Conservation (phyloP, 2,888 invertebrate species). For the Eilema sororculum region DNA sequence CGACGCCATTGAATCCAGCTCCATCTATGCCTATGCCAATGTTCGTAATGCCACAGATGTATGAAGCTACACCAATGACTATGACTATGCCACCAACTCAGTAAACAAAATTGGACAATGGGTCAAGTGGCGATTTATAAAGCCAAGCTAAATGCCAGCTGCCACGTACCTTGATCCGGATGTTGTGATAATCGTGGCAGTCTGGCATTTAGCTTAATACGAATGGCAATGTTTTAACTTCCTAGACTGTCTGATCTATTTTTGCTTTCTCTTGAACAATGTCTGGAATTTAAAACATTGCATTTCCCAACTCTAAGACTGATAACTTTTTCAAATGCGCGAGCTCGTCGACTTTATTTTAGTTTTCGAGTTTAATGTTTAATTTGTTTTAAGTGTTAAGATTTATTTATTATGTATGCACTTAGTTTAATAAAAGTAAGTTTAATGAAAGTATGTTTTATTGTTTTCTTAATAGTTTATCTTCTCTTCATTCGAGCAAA, state of each 20-base stretch:
- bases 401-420: constrained; percentile 84
- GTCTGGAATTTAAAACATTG: constrained; percentile 72
- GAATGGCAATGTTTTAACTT: constrained; percentile 76
- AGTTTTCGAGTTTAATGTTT: constrained; percentile 52
- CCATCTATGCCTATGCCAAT: constrained; percentile 81
- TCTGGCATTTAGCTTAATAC: constrained; percentile 82
- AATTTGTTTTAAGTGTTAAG: constrained; percentile 80
- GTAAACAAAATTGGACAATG: constrained; percentile 80
- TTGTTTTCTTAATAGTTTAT: constrained; percentile 25
- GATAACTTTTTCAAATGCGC: constrained; percentile 74
- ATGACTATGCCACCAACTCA: constrained; percentile 59
- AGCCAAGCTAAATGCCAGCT: constrained; percentile 83
- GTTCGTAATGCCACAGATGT: constrained; percentile 82
- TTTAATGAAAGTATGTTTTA: constrained; percentile 53
- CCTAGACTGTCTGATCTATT: constrained; percentile 59
- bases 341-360: constrained; percentile 85
- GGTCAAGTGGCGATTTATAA: constrained; percentile 79
- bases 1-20: constrained; percentile 75
- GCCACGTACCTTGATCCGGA: constrained; percentile 80
- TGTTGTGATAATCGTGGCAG: constrained; percentile 69
- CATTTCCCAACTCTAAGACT: constrained; percentile 71
- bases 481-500: background rate
- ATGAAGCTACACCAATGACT: constrained; percentile 48
- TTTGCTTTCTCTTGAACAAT: constrained; percentile 48
- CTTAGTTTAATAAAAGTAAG: constrained; percentile 70